Evolutionary conservation across 1,140 invertebrate genomes (phyloP).

Genomic region (Drosophila pseudoobscura): DNA sequence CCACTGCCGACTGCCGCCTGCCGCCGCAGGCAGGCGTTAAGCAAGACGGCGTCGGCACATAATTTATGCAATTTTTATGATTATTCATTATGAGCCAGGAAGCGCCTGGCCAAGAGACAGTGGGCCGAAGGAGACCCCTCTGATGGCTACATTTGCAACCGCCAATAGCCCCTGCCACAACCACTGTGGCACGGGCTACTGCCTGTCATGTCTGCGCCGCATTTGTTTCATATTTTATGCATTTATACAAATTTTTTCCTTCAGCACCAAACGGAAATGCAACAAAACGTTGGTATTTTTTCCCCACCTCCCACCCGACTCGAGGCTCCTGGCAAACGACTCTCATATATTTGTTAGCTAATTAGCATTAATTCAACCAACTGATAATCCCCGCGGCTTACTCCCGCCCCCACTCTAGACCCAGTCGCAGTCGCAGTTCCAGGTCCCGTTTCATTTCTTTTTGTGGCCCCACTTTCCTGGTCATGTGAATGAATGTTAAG

Average conservation of each 20-base stretch:
- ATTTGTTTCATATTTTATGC: constrained; percentile 76
- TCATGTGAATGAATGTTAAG: constrained; percentile 32
- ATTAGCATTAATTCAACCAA: constrained; percentile 82
- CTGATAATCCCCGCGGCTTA: constrained; percentile 72
- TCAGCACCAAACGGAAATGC: constrained; percentile 50
- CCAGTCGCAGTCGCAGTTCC: constrained; percentile 9
- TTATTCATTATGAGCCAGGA: constrained; percentile 75
- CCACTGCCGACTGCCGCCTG: constrained; percentile 11
- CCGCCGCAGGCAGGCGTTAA: constrained; percentile 72
- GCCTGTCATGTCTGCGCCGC: constrained; percentile 53
- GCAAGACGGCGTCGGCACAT: constrained; percentile 77
- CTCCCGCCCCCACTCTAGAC: constrained; percentile 1
- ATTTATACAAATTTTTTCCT: constrained; percentile 44
- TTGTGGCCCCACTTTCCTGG: constrained; percentile 10
- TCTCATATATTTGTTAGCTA: constrained; percentile 79
- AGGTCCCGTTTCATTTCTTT: constrained; percentile 5
- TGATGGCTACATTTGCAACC: no score
- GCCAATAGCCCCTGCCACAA: not conserved
- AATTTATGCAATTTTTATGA: constrained; percentile 82
- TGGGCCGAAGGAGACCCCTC: constrained; percentile 11
- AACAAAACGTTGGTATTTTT: constrained; percentile 62
- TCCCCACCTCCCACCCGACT: not conserved
- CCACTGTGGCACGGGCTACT: constrained; percentile 42
- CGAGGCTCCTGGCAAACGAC: constrained; percentile 24
- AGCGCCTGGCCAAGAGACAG: constrained; percentile 31